A percentile compares a stretch with the other conserved stretches of the same genome.
These are phyloP conservation scores for Omphaloscelis lunosa DNA, from an alignment of 2,888 invertebrate species.

Conservation along the genomic window DNA sequence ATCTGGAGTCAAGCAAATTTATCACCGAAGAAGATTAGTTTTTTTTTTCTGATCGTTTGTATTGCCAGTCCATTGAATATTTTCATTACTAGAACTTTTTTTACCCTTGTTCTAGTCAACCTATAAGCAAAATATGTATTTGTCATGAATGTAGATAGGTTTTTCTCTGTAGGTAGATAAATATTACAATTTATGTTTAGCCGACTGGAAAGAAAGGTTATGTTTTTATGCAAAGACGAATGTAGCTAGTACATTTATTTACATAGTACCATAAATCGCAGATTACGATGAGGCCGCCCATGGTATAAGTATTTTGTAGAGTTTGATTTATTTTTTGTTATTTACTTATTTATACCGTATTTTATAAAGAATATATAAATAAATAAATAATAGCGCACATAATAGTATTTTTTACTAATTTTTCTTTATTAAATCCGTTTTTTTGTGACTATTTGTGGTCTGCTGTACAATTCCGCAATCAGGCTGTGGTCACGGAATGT, in stretches of 20 bases:
- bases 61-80: background rate
- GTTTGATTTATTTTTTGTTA: too few relatives aligned
- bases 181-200: background rate
- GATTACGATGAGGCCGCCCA: too few relatives aligned
- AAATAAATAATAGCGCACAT: too few relatives aligned
- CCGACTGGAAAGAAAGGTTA: background rate
- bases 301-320: too few relatives aligned
- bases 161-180: background rate
- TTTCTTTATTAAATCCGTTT: background rate
- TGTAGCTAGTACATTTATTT: too few relatives aligned
- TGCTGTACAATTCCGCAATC: background rate
- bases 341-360: too few relatives aligned
- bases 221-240: background rate
- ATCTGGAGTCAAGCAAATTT: slow-evolving; percentile 13
- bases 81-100: background rate
- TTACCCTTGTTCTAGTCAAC: background rate
- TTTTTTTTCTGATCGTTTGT: background rate
- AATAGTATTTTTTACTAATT: too few relatives aligned
- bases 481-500: slow-evolving; percentile 21
- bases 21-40: background rate
- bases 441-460: slow-evolving; percentile 27
- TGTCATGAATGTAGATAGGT: background rate
- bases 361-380: too few relatives aligned
- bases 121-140: background rate
- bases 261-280: too few relatives aligned